These are phyloP conservation scores for Tapirus terrestris DNA, from an alignment of 2,113 vertebrate genomes.

Conservation along the genomic window DNA sequence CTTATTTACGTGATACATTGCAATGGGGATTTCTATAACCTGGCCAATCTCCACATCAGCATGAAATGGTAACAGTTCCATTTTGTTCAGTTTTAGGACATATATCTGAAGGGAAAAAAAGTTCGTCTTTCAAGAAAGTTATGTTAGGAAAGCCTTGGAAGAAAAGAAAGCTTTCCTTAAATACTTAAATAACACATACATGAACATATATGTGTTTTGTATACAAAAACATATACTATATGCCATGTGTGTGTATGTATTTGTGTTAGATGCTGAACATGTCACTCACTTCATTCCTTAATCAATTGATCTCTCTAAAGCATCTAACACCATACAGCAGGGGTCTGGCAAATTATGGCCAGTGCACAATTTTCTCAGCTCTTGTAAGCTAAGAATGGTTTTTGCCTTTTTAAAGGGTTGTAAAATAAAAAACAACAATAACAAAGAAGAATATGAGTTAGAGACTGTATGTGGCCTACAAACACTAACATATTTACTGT, in stretches of 20 bases:
- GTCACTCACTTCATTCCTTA: background rate
- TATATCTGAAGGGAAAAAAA: conserved; percentile 74
- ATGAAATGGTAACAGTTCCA: conserved; percentile 82
- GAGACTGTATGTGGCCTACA: background rate
- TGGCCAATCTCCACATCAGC: conserved; percentile 83
- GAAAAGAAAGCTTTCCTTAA: conserved; percentile 17
- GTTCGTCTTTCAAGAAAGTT: conserved; percentile 26
- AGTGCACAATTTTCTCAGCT: background rate
- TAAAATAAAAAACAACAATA: background rate
- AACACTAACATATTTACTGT: background rate
- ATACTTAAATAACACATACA: conserved; percentile 17
- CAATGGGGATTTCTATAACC: conserved; percentile 82
- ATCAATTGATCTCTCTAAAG: background rate
- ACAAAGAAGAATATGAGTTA: background rate
- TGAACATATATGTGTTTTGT: background rate
- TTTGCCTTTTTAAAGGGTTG: conserved; percentile 6
- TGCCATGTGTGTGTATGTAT: background rate
- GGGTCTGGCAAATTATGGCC: background rate
- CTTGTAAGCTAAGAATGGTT: background rate
- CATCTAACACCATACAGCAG: background rate
- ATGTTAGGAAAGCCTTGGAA: background rate
- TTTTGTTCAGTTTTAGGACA: conserved; percentile 80
- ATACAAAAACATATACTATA: background rate
- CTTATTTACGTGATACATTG: conserved; percentile 76
- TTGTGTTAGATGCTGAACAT: background rate